These are phyloP conservation scores for Riparia riparia DNA, from an alignment of 2,113 vertebrate genomes.

Conservation along the genomic window DNA sequence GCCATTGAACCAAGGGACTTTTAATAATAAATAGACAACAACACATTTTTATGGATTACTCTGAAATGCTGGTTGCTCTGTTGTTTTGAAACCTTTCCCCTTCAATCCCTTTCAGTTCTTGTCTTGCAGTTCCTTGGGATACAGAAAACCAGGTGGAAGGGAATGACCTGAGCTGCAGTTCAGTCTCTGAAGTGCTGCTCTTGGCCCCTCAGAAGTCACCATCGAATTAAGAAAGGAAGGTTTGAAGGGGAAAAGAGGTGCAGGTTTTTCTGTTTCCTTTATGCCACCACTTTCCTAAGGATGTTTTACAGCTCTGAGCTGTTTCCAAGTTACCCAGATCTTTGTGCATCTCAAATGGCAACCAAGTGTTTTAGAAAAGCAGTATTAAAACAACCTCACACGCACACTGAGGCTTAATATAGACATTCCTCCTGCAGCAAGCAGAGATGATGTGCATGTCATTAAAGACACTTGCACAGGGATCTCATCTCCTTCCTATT, in stretches of 20 bases:
- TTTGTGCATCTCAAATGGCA: background rate
- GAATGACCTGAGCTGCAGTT: background rate
- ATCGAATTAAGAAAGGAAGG: fast-evolving
- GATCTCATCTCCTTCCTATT: background rate
- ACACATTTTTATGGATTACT: background rate
- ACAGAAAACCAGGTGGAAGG: background rate
- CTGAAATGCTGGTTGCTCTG: background rate
- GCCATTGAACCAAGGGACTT: background rate
- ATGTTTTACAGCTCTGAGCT: background rate
- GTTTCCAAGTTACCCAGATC: background rate
- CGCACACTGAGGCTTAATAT: background rate
- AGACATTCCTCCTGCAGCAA: background rate
- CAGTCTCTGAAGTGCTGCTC: background rate
- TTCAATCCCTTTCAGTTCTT: background rate
- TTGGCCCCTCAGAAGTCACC: background rate
- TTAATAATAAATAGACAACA: background rate
- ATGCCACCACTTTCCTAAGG: background rate
- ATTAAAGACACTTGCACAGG: background rate
- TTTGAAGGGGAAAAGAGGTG: background rate
- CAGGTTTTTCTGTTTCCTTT: background rate
- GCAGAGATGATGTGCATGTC: background rate
- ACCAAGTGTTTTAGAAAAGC: background rate
- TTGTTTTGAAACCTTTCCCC: background rate
- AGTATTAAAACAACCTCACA: background rate
- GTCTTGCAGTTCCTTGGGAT: background rate